Conservation (phyloP, 2,888 invertebrate species). For the Antitype chi region DNA sequence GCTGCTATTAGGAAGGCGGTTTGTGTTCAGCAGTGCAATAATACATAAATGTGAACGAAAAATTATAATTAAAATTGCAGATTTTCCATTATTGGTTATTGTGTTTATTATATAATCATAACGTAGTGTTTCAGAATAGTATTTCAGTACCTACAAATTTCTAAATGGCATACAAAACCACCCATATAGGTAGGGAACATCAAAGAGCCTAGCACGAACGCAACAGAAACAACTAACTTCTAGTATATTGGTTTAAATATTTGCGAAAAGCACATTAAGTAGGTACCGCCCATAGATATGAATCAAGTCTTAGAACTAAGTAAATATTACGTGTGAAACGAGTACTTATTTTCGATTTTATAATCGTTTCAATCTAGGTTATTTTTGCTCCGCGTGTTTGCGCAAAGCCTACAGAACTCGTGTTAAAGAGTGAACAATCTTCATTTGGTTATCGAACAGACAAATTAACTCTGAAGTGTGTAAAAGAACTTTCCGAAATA, state of each 20-base stretch:
- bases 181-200: background rate
- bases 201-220: background rate
- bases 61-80: background rate
- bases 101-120: background rate
- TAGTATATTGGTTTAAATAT: background rate
- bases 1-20: background rate
- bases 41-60: background rate
- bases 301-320: background rate
- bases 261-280: background rate
- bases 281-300: background rate
- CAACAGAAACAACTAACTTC: background rate
- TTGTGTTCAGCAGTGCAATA: background rate
- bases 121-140: background rate
- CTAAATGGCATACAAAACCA: background rate
- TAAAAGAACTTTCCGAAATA: background rate
- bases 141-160: background rate
- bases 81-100: background rate
- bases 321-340: background rate
- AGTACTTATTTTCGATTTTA: background rate
- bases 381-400: background rate
- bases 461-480: background rate
- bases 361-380: background rate
- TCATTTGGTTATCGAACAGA: background rate
- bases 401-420: background rate
- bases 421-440: no score